These are phyloP conservation scores for Miniopterus natalensis DNA, from an alignment of 2,113 vertebrate species.

Conservation along the genomic window DNA sequence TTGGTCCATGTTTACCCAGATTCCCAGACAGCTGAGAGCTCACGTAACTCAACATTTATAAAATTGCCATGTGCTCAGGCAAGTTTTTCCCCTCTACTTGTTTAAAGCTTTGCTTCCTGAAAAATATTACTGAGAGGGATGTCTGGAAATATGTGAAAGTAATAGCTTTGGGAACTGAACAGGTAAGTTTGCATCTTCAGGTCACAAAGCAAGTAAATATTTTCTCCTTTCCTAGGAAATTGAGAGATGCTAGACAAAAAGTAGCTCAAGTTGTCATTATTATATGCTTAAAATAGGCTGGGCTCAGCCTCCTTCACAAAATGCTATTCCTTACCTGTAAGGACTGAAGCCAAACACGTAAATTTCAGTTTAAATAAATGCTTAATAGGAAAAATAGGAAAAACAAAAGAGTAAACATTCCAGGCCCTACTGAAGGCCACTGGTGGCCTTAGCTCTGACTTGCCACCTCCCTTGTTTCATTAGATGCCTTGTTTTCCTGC, in stretches of 20 bases:
- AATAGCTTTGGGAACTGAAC: not conserved
- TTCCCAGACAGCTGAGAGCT: constrained; percentile 39
- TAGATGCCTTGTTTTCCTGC: constrained; percentile 57
- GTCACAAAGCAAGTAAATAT: not conserved
- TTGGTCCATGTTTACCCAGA: constrained; percentile 19
- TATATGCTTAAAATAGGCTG: constrained; percentile 30
- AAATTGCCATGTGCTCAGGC: not conserved
- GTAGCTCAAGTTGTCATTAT: constrained; percentile 55
- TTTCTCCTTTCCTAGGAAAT: constrained; percentile 49
- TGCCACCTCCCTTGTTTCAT: not conserved
- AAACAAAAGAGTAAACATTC: not conserved
- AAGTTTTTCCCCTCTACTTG: not conserved
- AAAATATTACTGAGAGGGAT: not conserved
- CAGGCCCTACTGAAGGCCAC: not conserved
- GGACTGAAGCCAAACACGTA: constrained; percentile 23
- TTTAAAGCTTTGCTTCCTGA: constrained; percentile 67
- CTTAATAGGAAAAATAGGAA: constrained; percentile 43
- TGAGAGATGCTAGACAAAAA: constrained; percentile 48
- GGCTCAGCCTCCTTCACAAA: not conserved
- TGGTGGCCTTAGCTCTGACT: not conserved
- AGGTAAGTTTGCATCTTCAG: constrained; percentile 36
- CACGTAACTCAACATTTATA: constrained; percentile 8
- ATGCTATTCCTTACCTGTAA: not conserved
- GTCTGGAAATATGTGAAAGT: not conserved
- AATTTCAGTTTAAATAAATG: constrained; percentile 40